These are phyloP conservation scores for Drosophila leontia DNA, from an alignment of 1,140 invertebrate species.

Conservation along the genomic window DNA sequence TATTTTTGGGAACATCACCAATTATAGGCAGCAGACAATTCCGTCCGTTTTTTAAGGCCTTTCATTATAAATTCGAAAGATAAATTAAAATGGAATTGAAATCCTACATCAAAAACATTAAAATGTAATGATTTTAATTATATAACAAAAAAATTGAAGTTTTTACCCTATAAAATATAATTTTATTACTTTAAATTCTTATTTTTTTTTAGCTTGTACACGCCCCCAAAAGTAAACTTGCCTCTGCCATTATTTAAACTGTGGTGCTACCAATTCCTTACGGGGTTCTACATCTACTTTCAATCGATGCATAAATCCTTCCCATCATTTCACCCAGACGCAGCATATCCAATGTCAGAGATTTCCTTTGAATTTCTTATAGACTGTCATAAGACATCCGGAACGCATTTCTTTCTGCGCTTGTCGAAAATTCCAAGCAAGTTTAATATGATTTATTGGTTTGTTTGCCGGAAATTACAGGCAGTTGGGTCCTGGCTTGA, in stretches of 20 bases:
- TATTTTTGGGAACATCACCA: no score
- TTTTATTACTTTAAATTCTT: no score
- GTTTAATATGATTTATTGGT: slow-evolving; percentile 85
- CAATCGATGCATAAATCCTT: slow-evolving; percentile 9
- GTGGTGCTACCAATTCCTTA: neutral
- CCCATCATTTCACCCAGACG: neutral
- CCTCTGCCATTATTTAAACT: slow-evolving; percentile 13
- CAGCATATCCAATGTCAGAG: slow-evolving; percentile 65
- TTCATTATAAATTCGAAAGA: no score
- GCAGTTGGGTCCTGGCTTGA: slow-evolving; percentile 38
- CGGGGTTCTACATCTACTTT: neutral
- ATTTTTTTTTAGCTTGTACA: neutral
- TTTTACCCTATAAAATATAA: no score
- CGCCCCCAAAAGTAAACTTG: neutral
- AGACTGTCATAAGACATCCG: slow-evolving; percentile 70
- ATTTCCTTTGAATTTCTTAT: slow-evolving; percentile 68
- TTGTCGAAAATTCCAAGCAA: slow-evolving; percentile 57
- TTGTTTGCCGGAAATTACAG: slow-evolving; percentile 84
- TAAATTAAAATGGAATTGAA: no score
- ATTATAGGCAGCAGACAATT: no score
- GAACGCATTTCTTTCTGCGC: slow-evolving; percentile 51
- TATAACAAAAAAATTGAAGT: no score
- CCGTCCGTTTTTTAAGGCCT: no score
- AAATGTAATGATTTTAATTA: no score
- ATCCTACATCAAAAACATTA: no score